Conservation (phyloP, 2,797 vertebrate genomes). For the Uromys caudimaculatus region DNA sequence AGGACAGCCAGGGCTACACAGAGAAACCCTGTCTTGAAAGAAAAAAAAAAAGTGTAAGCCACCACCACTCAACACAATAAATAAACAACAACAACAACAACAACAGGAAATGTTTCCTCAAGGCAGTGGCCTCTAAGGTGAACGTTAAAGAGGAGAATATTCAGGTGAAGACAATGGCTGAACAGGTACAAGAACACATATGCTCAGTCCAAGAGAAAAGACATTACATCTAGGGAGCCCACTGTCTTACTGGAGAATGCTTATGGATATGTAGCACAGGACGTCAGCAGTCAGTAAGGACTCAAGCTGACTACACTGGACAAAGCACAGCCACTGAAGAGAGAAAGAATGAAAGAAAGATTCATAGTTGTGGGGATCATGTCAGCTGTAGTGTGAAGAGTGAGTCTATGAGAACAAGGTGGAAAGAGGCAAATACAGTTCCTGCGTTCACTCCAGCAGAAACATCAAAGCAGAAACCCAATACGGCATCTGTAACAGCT, state of each 20-base stretch:
- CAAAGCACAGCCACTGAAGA: neutral
- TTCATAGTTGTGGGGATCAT: neutral
- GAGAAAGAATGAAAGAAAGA: neutral
- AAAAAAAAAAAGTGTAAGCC: neutral
- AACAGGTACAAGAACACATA: neutral
- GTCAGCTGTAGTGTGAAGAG: neutral
- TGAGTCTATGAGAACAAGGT: neutral
- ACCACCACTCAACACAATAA: neutral
- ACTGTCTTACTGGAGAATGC: neutral
- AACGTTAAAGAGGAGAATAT: neutral
- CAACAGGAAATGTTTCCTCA: conserved; percentile 1
- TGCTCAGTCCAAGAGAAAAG: neutral
- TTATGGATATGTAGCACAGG: neutral
- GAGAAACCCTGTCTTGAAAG: no score
- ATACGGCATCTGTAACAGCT: neutral
- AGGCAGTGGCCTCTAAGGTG: neutral
- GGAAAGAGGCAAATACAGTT: neutral
- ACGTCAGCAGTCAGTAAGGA: neutral
- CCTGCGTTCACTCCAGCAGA: neutral
- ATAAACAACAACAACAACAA: neutral
- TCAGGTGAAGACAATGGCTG: neutral
- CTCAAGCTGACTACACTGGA: neutral
- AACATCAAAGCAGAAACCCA: conserved; percentile 19
- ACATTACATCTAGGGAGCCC: neutral
- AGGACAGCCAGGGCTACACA: no score